These are phyloP conservation scores for Nesospiza acunhae DNA, from an alignment of 2,113 vertebrate species.

Conservation along the genomic window DNA sequence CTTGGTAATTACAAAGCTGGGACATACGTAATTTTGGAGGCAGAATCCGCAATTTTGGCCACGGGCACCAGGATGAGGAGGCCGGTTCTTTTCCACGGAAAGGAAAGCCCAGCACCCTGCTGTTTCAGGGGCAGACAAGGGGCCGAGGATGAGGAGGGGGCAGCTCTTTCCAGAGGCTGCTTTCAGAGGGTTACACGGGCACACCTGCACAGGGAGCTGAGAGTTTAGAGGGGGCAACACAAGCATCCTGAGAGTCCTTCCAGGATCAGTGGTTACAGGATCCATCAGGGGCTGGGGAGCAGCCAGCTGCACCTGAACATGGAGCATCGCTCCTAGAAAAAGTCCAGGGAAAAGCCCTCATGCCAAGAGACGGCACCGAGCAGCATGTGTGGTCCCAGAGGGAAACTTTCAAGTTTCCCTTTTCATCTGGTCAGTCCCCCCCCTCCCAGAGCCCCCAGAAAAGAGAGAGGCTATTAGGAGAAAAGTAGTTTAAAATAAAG, in stretches of 20 bases:
- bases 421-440: background rate
- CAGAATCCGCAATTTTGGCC: background rate
- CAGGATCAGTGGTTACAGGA: background rate
- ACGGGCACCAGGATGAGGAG: fast-evolving
- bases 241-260: background rate
- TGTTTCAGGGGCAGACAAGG: background rate
- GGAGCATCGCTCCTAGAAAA: background rate
- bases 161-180: no score
- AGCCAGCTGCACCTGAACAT: background rate
- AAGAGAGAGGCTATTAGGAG: background rate
- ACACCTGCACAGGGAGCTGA: background rate
- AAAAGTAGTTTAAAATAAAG: background rate
- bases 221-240: background rate
- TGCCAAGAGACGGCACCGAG: background rate
- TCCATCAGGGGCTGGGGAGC: no score
- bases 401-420: background rate
- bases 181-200: background rate
- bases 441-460: no score
- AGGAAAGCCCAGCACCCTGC: background rate
- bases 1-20: background rate
- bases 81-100: background rate
- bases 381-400: background rate
- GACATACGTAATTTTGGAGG: background rate
- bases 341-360: background rate
- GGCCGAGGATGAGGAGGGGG: no score